phyloP scores from a whole-genome alignment of 2,113 vertebrate species.

The Myanophis thanlyinensis region DNA sequence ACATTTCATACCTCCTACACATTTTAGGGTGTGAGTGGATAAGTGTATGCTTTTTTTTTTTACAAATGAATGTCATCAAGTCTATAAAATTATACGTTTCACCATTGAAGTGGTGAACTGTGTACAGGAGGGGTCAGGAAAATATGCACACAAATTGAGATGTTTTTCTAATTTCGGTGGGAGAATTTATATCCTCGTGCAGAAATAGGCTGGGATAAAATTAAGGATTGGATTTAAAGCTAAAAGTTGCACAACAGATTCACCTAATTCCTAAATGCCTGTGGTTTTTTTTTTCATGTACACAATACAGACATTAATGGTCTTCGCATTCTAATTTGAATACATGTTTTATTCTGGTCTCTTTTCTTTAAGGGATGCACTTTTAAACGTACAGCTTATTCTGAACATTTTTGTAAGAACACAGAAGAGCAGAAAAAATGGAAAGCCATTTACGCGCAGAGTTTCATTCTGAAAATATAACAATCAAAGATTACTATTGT shows the following conservation, averaged over 20 bases:
- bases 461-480: not conserved
- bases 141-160: not conserved
- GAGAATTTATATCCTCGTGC: not conserved
- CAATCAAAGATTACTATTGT: conserved; percentile 13
- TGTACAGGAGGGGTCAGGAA: not conserved
- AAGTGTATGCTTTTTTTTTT: not conserved
- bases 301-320: conserved; percentile 24
- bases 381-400: conserved; percentile 14
- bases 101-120: not conserved
- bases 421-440: not conserved
- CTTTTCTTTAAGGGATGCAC: not conserved
- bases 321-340: conserved; percentile 55
- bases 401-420: not conserved
- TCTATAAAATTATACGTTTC: not conserved
- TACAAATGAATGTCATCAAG: not conserved
- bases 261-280: conserved; percentile 38
- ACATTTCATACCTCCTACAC: not conserved
- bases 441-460: not conserved
- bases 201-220: not conserved
- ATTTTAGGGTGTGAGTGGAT: not conserved
- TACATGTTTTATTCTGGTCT: conserved; percentile 32
- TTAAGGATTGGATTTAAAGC: not conserved
- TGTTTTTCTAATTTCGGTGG: not conserved
- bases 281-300: conserved; percentile 25
- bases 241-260: not conserved